phyloP scores from a whole-genome alignment of 2,888 invertebrate species.

The Caenorhabditis sp. region DNA sequence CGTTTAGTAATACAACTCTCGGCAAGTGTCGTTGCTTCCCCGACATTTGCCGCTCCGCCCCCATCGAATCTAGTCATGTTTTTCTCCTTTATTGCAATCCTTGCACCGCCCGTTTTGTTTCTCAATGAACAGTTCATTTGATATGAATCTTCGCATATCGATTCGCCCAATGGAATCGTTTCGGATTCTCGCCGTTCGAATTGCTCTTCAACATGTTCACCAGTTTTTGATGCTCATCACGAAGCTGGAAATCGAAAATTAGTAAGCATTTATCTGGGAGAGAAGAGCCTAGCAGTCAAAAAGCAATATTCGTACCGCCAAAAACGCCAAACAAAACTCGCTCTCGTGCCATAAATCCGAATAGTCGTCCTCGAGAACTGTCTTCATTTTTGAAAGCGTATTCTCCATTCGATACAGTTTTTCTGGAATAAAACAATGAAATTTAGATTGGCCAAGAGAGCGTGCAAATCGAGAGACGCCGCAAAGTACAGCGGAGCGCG shows the following conservation, averaged over 20 bases:
- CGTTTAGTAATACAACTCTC: neutral
- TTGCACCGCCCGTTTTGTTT: neutral
- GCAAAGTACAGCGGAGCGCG: no score
- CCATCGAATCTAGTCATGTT: conserved; percentile 28
- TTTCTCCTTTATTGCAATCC: neutral
- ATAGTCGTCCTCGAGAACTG: conserved; percentile 51
- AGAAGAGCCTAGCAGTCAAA: neutral
- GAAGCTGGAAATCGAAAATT: conserved; percentile 47
- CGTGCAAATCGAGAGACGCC: no score
- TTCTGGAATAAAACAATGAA: conserved; percentile 27
- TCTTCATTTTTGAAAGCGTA: conserved; percentile 40
- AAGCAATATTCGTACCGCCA: conserved; percentile 33
- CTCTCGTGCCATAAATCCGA: conserved; percentile 55
- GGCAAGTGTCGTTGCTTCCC: no score
- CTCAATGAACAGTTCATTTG: conserved; percentile 27
- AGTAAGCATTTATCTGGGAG: neutral
- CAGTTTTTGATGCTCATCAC: conserved; percentile 53
- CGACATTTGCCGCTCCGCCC: no score
- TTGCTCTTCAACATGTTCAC: conserved; percentile 49
- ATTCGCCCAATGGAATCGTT: conserved; percentile 61
- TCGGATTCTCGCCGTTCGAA: conserved; percentile 53
- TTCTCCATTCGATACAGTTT: conserved; percentile 46
- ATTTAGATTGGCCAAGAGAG: no score
- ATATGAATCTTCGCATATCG: conserved; percentile 57
- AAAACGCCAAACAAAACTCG: conserved; percentile 61